Percentiles rank a stretch among this genome's conserved stretches.
phyloP scores from a whole-genome alignment of 2,113 vertebrate genomes.

The Gallinago paraguaiae region DNA sequence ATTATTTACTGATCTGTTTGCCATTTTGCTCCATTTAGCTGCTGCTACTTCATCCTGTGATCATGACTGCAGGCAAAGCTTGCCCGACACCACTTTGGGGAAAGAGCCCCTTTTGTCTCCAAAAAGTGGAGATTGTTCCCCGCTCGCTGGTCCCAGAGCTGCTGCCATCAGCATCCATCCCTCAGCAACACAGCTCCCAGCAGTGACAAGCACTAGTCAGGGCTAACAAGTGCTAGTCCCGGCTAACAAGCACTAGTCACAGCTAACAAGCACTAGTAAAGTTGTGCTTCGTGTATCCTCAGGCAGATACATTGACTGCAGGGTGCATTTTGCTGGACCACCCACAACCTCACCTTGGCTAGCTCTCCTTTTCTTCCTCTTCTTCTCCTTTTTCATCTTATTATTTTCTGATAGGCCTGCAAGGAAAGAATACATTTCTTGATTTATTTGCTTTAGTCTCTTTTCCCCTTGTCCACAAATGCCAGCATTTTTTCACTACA shows the following conservation, averaged over 20 bases:
- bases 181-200: background rate
- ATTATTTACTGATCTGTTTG: background rate
- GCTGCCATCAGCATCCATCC: background rate
- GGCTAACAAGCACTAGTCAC: fast-evolving
- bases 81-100: background rate
- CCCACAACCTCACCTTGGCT: background rate
- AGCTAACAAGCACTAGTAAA: fast-evolving
- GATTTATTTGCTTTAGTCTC: background rate
- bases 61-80: background rate
- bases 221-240: background rate
- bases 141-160: background rate
- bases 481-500: background rate
- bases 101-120: background rate
- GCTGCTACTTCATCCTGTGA: background rate
- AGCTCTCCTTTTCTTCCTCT: background rate
- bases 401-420: background rate
- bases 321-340: background rate
- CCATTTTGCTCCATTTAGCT: background rate
- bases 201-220: background rate
- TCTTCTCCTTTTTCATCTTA: too few relatives aligned
- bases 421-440: background rate
- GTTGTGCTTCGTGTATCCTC: background rate
- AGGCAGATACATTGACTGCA: background rate
- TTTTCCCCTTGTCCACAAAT: background rate
- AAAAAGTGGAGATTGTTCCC: background rate